These are phyloP conservation scores for Caerostris extrusa DNA, from an alignment of 1,140 invertebrate species.

Conservation along the genomic window DNA sequence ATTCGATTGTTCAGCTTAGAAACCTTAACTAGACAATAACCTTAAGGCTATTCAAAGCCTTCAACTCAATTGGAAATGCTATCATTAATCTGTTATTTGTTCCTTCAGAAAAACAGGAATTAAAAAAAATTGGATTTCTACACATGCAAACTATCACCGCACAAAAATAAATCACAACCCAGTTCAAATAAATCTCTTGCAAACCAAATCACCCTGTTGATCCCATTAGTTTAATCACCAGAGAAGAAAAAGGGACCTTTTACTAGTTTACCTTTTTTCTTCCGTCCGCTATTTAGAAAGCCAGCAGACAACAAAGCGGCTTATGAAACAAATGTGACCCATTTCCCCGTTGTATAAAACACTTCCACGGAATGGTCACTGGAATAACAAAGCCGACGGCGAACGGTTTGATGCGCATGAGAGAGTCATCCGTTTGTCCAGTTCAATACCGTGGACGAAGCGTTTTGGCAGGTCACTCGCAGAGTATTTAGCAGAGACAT, in stretches of 20 bases:
- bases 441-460: background rate
- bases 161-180: no score
- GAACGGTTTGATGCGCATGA: conserved; percentile 45
- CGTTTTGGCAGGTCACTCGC: conserved; percentile 8
- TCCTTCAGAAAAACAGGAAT: no score
- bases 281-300: conserved; percentile 13
- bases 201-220: background rate
- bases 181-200: no score
- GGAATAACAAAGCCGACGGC: conserved; percentile 5
- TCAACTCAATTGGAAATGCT: no score
- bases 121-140: no score
- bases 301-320: background rate
- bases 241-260: background rate
- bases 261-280: background rate
- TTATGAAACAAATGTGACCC: conserved; percentile 47
- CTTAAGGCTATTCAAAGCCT: no score
- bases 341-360: conserved; percentile 16
- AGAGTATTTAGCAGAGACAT: background rate
- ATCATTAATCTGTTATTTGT: no score
- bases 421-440: conserved; percentile 8
- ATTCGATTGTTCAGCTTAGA: no score
- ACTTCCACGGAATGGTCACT: conserved; percentile 6
- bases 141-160: no score
- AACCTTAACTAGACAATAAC: no score
- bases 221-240: background rate